Base-by-base conservation (phyloP, 2,113 vertebrate species). In the Hippocampus barbouri region DNA sequence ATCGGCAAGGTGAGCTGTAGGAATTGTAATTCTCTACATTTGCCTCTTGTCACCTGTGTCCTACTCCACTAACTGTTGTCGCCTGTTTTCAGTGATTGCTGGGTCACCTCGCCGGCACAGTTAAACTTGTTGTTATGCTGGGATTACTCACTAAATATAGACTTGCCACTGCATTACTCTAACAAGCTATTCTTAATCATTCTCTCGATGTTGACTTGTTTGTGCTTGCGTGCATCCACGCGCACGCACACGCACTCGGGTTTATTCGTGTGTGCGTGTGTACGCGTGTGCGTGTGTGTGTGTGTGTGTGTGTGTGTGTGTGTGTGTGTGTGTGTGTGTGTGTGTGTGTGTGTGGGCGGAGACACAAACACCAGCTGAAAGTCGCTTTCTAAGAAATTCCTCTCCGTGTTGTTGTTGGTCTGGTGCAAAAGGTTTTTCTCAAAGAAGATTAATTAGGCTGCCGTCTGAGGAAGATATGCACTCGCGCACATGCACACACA, bases 401-500 rank as follows among this genome's bases (percentile, higher is more conserved):
- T 86, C 76, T 74, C 68, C 70, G 83, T 86, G 84, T 66, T 71
- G 75, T 40, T 40, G 63, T 53, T 74, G 82, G 79, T 68, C 78
- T 34, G 25, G 75, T 75, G 83, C 79, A 69, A 84, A 78, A 79
- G 84, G 81, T 43, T 82, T 54, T 75, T 80, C 71, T 75, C 76
- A 85, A 83, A 87, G 77, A 57, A 86, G 87, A 91, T 89, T 90
- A 86, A 87, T 84, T 87, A 83, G 85, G 75, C 71, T 77, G 66
- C 70, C 25, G 82, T 86, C 84, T 87, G 80, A 78, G 77, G 64
- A 59, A 59, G 56, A 27, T 27, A 10, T 2, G 71, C 34, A 67
- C 68, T 47, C 71, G 62, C 43, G 41, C 5, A 6, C 66, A 68
- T 69, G 61, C 68, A 66, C 73, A 45, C 74, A 70, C 69, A 73